Evolutionary conservation across 2,888 invertebrate species (phyloP).

Genomic region (Drosophila rubida): DNA sequence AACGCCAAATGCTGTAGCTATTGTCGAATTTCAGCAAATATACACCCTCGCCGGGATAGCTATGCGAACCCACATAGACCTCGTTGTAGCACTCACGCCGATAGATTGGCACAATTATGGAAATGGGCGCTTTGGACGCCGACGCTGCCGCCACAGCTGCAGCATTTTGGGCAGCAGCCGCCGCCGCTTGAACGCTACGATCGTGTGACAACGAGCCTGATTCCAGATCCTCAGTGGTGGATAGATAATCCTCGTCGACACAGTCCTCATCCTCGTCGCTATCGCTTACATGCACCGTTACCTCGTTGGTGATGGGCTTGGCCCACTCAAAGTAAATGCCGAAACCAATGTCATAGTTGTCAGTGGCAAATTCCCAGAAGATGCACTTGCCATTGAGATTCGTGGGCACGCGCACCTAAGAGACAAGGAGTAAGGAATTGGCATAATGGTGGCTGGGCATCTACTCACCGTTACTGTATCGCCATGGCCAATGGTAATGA

Average conservation of each 20-base stretch:
- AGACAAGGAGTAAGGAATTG: too few relatives aligned
- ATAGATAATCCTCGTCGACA: conserved; percentile 85
- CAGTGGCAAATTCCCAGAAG: conserved; percentile 99
- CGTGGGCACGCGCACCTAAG: conserved; percentile 94
- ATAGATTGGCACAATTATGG: conserved; percentile 97
- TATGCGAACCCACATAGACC: conserved; percentile 98
- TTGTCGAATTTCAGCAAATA: conserved; percentile 99
- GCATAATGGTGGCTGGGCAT: background rate
- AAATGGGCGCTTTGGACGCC: conserved; percentile 84
- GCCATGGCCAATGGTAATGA: conserved; percentile 97
- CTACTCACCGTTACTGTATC: conserved; percentile 95
- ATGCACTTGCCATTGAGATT: conserved; percentile 96
- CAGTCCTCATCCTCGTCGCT: conserved; percentile 92
- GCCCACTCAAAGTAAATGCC: conserved; percentile 99
- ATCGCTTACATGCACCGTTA: conserved; percentile 97
- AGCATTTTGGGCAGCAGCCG: conserved; percentile 45
- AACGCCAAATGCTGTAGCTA: conserved; percentile 99
- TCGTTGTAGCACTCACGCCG: conserved; percentile 98
- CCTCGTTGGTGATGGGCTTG: conserved; percentile 92
- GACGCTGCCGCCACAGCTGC: conserved; percentile 35
- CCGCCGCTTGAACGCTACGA: conserved; percentile 57
- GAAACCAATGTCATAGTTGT: conserved; percentile 98
- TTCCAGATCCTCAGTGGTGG: conserved; percentile 87
- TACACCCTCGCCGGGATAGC: conserved; percentile 98
- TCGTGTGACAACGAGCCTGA: conserved; percentile 85